Percentiles rank a stretch among this genome's conserved stretches.
phyloP scores from a whole-genome alignment of 2,888 invertebrate species.

The Pseudococcus jackbeardsleyi region DNA sequence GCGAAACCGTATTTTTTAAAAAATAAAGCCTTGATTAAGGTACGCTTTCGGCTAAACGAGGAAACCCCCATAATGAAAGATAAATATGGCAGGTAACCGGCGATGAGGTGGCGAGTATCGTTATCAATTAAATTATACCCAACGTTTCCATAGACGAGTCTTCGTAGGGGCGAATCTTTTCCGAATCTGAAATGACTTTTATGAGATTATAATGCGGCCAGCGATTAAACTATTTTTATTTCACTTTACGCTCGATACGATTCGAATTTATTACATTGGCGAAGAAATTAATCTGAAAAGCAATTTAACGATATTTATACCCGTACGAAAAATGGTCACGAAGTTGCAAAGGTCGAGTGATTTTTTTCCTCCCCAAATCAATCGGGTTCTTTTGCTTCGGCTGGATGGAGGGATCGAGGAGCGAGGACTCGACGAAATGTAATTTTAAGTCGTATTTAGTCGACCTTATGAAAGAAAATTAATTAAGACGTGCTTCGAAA shows the following conservation, averaged over 20 bases:
- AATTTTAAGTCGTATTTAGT: conserved; percentile 37
- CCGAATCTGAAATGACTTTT: conserved; percentile 27
- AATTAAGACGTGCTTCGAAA: conserved; percentile 35
- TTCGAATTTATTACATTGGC: not conserved
- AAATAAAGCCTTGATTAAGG: not conserved
- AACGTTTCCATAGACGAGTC: not conserved
- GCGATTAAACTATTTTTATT: conserved; percentile 30
- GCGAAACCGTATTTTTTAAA: not conserved
- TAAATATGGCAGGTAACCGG: not conserved
- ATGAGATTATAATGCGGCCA: conserved; percentile 18
- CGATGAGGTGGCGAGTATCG: not conserved
- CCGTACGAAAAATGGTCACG: conserved; percentile 22
- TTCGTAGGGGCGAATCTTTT: not conserved
- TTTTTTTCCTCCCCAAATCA: not conserved
- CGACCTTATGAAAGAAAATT: conserved; percentile 40
- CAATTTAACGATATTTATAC: conserved; percentile 7
- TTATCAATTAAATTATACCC: not conserved
- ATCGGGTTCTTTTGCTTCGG: not conserved
- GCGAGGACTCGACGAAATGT: not conserved
- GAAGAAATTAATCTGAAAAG: conserved; percentile 19
- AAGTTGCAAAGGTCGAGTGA: not conserved
- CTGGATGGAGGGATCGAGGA: too few species aligned
- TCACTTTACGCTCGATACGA: conserved; percentile 14
- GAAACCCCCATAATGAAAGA: not conserved
- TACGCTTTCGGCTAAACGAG: not conserved